These are phyloP conservation scores for Sylvietta virens DNA, from an alignment of 2,113 vertebrate species.

Conservation along the genomic window DNA sequence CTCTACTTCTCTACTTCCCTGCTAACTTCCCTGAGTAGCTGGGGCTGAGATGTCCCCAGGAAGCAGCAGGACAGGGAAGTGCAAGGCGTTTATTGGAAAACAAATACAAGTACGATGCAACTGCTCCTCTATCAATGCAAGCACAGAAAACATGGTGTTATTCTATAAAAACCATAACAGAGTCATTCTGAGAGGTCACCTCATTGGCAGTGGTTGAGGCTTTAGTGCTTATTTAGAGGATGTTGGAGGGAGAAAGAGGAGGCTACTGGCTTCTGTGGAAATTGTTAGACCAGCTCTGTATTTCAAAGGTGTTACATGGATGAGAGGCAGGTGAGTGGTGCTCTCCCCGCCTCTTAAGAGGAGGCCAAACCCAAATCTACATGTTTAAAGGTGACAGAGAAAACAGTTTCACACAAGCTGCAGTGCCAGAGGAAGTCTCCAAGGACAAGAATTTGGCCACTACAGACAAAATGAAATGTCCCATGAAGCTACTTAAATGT, in stretches of 20 bases:
- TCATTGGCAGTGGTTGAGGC: not conserved
- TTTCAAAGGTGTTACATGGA: not conserved
- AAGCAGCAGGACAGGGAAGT: not conserved
- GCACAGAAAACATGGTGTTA: not conserved
- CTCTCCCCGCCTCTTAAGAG: not conserved
- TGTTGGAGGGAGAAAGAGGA: not conserved
- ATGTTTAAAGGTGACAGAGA: not conserved
- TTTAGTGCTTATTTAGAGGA: not conserved
- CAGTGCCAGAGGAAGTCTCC: not conserved
- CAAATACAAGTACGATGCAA: not conserved
- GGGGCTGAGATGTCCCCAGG: not conserved
- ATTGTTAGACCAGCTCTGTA: not conserved
- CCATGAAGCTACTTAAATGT: slow-evolving; percentile 2
- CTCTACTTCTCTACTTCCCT: not conserved
- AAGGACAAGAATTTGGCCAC: not conserved
- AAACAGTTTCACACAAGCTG: not conserved
- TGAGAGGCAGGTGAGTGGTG: not conserved
- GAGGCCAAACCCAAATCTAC: not conserved
- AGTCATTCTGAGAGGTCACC: not conserved
- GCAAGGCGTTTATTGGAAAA: not conserved
- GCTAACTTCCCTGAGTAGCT: not conserved
- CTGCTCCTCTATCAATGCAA: not conserved
- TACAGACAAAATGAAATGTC: not conserved
- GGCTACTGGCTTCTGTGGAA: not conserved
- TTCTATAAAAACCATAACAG: not conserved